Base-by-base conservation (phyloP, 1,140 invertebrate species). In the Planococcus citri region DNA sequence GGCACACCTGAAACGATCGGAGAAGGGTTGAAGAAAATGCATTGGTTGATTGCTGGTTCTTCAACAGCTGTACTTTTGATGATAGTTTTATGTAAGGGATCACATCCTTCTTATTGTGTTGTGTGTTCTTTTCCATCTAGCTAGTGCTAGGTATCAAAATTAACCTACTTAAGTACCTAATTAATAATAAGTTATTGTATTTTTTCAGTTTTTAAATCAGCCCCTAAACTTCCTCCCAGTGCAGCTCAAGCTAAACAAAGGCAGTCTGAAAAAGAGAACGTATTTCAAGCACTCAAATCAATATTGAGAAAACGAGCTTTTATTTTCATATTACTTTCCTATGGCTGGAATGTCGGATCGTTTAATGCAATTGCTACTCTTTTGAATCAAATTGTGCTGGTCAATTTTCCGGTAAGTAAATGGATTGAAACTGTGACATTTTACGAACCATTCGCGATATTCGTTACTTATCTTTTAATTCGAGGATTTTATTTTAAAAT, bases 341-440 rank as follows among this genome's bases (percentile, higher is more conserved):
- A 97, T 77, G 93, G 91, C 1, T 87, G 95, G 72, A 97, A 96
- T 77, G 90, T 93, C 4, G 94, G 94, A 0, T 88, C 90, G 3
- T 97, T 95, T 81, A 97, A 97, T 77, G 94, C 92, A 0, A 90
- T 97, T 71, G 94, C 92, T 1, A 97, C 94, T 0, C 83, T 95
- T 1, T 83, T 97, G n/a, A 94, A 91, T 78, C 85, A 51, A 51
- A 20, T 51, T 3, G 17, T 51, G 6, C 6, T 51, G 41, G 17
- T 51, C 4, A 51, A 51, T 20, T 51, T 9, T 20, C 17, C 41
- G 41, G 41, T 51, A 9, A 17, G 17, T 51, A 17, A 37, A 37
- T 37, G 6, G 14, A 37, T 8, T 37, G 33, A 8, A 37, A 37
- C 33, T 37, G 33, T 14, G 14, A 37, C 14, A 37, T 37, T 37